phyloP scores from a whole-genome alignment of 2,113 vertebrate species.

The Sebastes schlegelii region DNA sequence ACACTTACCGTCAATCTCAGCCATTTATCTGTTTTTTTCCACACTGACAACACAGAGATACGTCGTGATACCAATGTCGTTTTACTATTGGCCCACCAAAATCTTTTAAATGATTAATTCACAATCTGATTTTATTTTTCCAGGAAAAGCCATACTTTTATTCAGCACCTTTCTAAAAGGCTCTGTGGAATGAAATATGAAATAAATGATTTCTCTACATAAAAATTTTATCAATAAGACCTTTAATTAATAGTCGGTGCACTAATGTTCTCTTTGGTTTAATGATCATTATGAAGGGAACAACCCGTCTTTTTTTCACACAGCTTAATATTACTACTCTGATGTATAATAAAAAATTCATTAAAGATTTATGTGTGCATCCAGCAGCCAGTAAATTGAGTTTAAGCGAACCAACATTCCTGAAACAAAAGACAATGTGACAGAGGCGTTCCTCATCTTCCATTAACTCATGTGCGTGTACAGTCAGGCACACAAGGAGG shows the following conservation, averaged over 20 bases:
- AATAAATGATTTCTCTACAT: no score
- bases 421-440: slow-evolving; percentile 35
- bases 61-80: no score
- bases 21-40: no score
- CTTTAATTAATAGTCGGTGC: neutral
- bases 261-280: neutral
- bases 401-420: neutral
- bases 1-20: no score
- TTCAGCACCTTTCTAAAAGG: no score
- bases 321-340: neutral
- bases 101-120: no score
- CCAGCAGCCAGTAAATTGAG: neutral
- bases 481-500: neutral
- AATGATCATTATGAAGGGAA: neutral
- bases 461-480: neutral
- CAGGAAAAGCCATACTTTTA: no score
- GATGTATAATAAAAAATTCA: neutral
- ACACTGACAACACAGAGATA: no score
- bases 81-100: no score
- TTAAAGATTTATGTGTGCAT: neutral
- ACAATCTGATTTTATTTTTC: no score
- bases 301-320: neutral
- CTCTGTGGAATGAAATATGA: no score
- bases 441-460: neutral
- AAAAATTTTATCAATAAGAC: no score